phyloP scores from a whole-genome alignment of 30 jellyfish, hydroid and myxozoan species.

The Aurelia coerulea region DNA sequence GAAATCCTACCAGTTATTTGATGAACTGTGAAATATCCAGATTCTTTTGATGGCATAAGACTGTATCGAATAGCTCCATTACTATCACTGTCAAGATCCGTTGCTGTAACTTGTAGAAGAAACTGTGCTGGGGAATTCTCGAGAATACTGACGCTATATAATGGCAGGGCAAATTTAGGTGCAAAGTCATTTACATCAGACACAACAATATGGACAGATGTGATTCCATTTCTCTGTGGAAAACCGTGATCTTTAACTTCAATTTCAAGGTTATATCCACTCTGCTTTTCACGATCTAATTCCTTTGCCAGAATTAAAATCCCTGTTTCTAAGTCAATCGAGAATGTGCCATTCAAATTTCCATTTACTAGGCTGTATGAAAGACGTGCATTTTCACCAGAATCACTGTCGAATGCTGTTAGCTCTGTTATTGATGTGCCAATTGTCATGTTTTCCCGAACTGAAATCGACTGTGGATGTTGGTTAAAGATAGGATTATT shows the following conservation, averaged over 20 bases:
- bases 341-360: constrained; percentile 40
- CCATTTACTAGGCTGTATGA: constrained; percentile 53
- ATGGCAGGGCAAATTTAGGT: constrained; percentile 54
- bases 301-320: constrained; percentile 30
- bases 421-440: constrained; percentile 63
- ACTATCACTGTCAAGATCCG: constrained; percentile 69
- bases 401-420: constrained; percentile 68
- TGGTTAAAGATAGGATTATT: constrained; percentile 61
- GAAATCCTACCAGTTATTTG: constrained; percentile 53
- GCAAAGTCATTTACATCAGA: constrained; percentile 84
- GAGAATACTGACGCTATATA: constrained; percentile 51
- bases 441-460: constrained; percentile 62
- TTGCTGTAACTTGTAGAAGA: constrained; percentile 53
- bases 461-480: constrained; percentile 33
- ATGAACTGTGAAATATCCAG: constrained; percentile 51
- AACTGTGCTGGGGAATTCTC: constrained; percentile 48
- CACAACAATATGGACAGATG: constrained; percentile 52
- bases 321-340: constrained; percentile 74
- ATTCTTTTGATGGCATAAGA: neutral
- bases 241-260: constrained; percentile 77
- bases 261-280: constrained; percentile 54
- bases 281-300: constrained; percentile 74
- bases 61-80: constrained; percentile 54
- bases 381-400: constrained; percentile 64
- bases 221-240: constrained; percentile 53